Evolutionary conservation across 35 echinoderm and acorn worm genomes (phyloP), one percentile per base, ranked within the genome.

Genomic region (Heliocidaris erythrogramma): DNA sequence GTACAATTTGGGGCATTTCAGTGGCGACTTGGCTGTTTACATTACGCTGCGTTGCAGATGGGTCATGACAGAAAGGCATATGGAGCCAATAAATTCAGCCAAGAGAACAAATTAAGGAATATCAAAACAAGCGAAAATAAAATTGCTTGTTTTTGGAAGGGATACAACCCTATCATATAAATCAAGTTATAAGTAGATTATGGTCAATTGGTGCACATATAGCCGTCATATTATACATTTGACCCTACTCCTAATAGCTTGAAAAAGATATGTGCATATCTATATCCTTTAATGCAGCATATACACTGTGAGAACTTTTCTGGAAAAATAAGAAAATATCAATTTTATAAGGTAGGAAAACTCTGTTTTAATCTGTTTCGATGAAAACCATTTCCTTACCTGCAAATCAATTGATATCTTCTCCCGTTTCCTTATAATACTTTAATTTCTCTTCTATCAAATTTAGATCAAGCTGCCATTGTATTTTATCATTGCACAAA

Each of bases 171-270:
- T 78, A 78, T 78, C 65, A 78, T n/a, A 78, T 78, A 78, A 78
- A 78, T 78, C 65, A 78, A 78, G n/a, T 78, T 78, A 78, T 78
- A 78, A 78, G 65, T 78, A 78, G 65, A 78, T 78, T 78, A 78
- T 78, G 65, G 65, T 78, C 21, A 78, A 27, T 78, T 78, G 65
- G 17, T 27, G 65, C 4, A 78, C 27, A 5, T 78, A 78, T 69
- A 69, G 24, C 60, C 7, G 21, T 27, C 17, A 78, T 78, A 78
- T 78, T 78, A 78, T 78, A 78, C 21, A 5, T 27, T 78, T 21
- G 65, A 78, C 65, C 65, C 2, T 78, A 18, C 65, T 24, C 27
- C 65, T 78, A 78, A 21, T 78, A 12, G 65, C 65, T 78, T 78
- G 65, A 78, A 78, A n/a, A n/a, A 56, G 52, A 27, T 78, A 52